Base-by-base conservation (phyloP, 2,113 vertebrate species). In the Callaeas wilsoni region DNA sequence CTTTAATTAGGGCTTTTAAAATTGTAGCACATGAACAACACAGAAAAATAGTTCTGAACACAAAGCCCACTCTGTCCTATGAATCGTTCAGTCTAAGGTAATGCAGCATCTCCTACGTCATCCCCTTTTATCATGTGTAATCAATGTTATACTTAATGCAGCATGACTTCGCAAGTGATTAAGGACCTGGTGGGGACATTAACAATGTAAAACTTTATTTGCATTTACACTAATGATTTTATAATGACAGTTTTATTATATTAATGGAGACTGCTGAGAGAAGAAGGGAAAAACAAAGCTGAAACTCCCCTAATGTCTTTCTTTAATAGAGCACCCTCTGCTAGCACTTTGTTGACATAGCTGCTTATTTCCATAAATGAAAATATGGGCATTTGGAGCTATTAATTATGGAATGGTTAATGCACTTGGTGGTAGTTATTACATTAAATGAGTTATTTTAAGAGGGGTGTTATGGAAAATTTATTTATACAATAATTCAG, bases 221-320 rank as follows among this genome's bases (percentile, higher is more conserved):
- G 94, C 95, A 96, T 97, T 97, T 97, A 77, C 91, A 94, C 87
- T 98, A 98, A 98, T 97, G 97, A 97, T 94, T 97, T 98, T 97
- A 95, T 97, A 98, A 98, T 97, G 97, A 90, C 70, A 57, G 6
- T 97, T 98, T 98, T 98, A 97, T 96, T 97, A 96, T 97, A 98
- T 97, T 98, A 98, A 98, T 98, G 94, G 97, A 93, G 91, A 94
- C 81, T 94, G 88, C 84, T 91, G 95, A 87, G 84, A 97, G 89
- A 64, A 84, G 79, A 95, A 63, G 79, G 82, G 85, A 74, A 89
- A 91, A 97, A 87, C 23, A 84, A 95, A 96, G 84, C 90, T 92
- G 84, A 94, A 97, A 92, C 73, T 70, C n/a, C 50, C 70, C 73
- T 88, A 88, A 92, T 78, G 82, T 85, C 68, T 94, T 14, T 89